Percentiles rank a stretch among this genome's conserved stretches.
Conservation (phyloP, 2,797 vertebrate genomes). For the Lagodon rhomboides region DNA sequence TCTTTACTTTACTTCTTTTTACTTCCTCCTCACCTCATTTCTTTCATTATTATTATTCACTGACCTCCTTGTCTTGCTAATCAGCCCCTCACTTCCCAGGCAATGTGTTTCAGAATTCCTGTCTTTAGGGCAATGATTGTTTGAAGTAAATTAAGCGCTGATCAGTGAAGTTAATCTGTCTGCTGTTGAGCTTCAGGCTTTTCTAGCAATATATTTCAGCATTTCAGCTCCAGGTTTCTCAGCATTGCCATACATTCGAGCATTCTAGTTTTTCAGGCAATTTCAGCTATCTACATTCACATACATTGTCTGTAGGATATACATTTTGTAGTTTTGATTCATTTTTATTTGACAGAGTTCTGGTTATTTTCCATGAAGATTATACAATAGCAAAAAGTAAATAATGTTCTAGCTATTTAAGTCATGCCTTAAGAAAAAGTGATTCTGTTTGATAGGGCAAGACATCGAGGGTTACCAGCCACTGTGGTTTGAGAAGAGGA, state of each 20-base stretch:
- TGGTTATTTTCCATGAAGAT: background rate
- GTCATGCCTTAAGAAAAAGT: background rate
- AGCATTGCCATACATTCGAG: too few relatives aligned
- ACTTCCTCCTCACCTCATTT: background rate
- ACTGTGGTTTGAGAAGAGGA: slow-evolving; percentile 94
- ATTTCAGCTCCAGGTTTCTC: too few relatives aligned
- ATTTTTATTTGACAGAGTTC: background rate
- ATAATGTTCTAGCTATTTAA: background rate
- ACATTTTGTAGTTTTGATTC: background rate
- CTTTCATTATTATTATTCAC: too few relatives aligned
- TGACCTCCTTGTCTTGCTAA: too few relatives aligned
- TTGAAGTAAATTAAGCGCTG: too few relatives aligned
- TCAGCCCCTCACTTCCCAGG: too few relatives aligned
- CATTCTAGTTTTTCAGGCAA: background rate
- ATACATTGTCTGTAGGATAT: background rate
- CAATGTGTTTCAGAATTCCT: too few relatives aligned
- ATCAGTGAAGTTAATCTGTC: too few relatives aligned
- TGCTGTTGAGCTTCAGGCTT: too few relatives aligned
- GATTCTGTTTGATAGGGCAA: slow-evolving; percentile 84
- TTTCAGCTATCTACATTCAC: background rate
- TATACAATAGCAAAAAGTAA: slow-evolving; percentile 3
- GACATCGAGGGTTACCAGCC: slow-evolving; percentile 90
- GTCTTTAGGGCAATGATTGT: too few relatives aligned
- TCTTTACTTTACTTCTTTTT: background rate
- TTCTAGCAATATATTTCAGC: too few relatives aligned